A percentile compares a stretch with the other conserved stretches of the same genome.
Evolutionary conservation across 2,888 invertebrate species (phyloP).

Genomic region (Cataglyphis altisquamis): DNA sequence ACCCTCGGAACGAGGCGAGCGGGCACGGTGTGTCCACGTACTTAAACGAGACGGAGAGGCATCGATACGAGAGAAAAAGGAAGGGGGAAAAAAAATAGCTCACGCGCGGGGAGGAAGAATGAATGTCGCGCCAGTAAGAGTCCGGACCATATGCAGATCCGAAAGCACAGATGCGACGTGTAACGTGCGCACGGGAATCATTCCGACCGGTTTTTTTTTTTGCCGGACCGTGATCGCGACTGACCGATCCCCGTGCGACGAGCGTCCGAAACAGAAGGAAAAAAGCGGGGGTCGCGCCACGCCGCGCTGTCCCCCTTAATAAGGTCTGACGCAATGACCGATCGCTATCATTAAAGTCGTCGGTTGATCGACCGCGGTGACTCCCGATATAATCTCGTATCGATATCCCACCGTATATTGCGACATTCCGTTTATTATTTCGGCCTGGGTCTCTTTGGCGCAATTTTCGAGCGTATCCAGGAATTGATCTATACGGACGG

Average conservation of each 20-base stretch:
- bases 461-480: constrained; percentile 25
- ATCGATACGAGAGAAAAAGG: constrained; percentile 55
- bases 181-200: constrained; percentile 72
- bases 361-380: constrained; percentile 1
- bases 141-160: constrained; percentile 85
- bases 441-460: not conserved
- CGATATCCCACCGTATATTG: not conserved
- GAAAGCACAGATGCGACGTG: constrained; percentile 82
- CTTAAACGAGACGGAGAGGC: constrained; percentile 60
- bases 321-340: constrained; percentile 50
- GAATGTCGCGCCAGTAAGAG: constrained; percentile 66
- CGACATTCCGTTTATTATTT: constrained; percentile 27
- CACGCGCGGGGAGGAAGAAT: not conserved
- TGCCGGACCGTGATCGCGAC: constrained; percentile 28
- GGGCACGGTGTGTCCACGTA: constrained; percentile 56
- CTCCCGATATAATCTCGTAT: constrained; percentile 21
- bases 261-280: constrained; percentile 17
- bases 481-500: constrained; percentile 9
- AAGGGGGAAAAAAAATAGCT: constrained; percentile 50
- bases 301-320: constrained; percentile 15
- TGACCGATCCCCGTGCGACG: constrained; percentile 20
- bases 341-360: constrained; percentile 48
- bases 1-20: constrained; percentile 37
- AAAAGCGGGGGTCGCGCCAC: constrained; percentile 28
- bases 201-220: constrained; percentile 52